A percentile compares a stretch with the other conserved stretches of the same genome.
Evolutionary conservation across 1,140 invertebrate species (phyloP).

Genomic region (Psilanteris sp.): DNA sequence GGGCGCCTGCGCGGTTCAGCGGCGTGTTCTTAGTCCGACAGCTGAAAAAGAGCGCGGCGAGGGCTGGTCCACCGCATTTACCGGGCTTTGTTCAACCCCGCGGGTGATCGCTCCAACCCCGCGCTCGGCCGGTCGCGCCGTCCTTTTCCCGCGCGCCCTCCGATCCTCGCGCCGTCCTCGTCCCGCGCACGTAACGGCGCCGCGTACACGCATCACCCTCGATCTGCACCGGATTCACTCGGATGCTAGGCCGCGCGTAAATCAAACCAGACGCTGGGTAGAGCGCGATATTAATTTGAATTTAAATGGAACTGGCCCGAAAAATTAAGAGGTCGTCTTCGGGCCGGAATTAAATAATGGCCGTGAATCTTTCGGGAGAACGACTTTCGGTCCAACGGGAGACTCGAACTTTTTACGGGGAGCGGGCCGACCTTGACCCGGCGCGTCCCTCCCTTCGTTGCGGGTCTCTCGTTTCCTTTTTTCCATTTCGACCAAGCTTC

Average conservation of each 20-base stretch:
- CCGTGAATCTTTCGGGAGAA: constrained; percentile 37
- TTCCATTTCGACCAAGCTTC: constrained; percentile 19
- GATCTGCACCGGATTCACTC: constrained; percentile 30
- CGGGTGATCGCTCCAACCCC: constrained; percentile 70
- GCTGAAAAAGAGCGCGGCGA: constrained; percentile 69
- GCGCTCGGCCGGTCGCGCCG: no score
- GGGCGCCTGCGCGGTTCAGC: constrained; percentile 45
- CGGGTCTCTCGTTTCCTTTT: no score
- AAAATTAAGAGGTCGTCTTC: constrained; percentile 67
- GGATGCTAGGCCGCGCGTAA: constrained; percentile 40
- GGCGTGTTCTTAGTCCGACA: constrained; percentile 43
- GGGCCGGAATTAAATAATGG: constrained; percentile 62
- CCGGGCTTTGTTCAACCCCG: constrained; percentile 73
- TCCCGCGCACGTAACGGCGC: no score
- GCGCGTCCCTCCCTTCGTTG: neutral
- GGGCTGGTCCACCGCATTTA: constrained; percentile 75
- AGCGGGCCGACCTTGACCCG: constrained; percentile 39
- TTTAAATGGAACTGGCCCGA: constrained; percentile 67
- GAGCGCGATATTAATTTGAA: constrained; percentile 65
- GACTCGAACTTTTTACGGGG: constrained; percentile 12
- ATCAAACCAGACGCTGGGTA: constrained; percentile 52
- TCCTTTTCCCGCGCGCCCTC: no score
- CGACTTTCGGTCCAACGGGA: constrained; percentile 19
- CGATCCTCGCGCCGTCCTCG: constrained; percentile 69
- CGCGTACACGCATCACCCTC: constrained; percentile 39